Evolutionary conservation across 1,140 invertebrate species (phyloP), one percentile per base, ranked within the genome.

Genomic region (Halictus rubicundus): DNA sequence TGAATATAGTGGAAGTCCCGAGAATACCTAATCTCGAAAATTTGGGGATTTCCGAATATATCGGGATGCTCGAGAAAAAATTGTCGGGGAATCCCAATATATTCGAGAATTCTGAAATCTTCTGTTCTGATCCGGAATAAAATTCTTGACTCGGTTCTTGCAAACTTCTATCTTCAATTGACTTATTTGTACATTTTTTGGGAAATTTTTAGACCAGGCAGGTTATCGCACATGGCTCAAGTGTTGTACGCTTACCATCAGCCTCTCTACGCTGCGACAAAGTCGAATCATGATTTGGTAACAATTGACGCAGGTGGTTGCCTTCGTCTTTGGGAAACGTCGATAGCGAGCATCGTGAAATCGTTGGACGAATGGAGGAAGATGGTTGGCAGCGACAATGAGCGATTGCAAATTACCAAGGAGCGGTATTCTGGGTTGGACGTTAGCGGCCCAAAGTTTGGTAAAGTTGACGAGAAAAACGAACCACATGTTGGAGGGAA

Each of bases 401-500:
- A 96, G 87, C 93, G 94, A 72, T 89, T 97, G 37, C 96, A 97
- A 91, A 92, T 97, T 68, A 97, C 96, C 0, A 95, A 97, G 23
- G 94, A 97, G 32, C 92, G 95, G 27, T 94, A 95, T 82, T 97
- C 97, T 87, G 96, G 95, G 8, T 87, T 94, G 89, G 96, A 96
- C 90, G 95, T 96, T 1, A 96, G 95, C 42, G 94, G 93, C 0
- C 98, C 98, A 0, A 99, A 99, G 89, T 96, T 98, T 91, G 99
- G 98, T 5, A 98, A 99, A 94, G 93, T 97, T 39, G 97, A 99
- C 91, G 95, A 96, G 0, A 96, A 96, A 12, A 97, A 97, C 88
- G 95, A 96, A 64, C 98, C 98, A 0, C 98, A 99, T 93, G 97
- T 99, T 72, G 98, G 98, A 70, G 98, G 98, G 7, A 99, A 98